Evolutionary conservation across 35 echinoderm and acorn worm genomes (phyloP).

Genomic region (Heliocidaris tuberculata): DNA sequence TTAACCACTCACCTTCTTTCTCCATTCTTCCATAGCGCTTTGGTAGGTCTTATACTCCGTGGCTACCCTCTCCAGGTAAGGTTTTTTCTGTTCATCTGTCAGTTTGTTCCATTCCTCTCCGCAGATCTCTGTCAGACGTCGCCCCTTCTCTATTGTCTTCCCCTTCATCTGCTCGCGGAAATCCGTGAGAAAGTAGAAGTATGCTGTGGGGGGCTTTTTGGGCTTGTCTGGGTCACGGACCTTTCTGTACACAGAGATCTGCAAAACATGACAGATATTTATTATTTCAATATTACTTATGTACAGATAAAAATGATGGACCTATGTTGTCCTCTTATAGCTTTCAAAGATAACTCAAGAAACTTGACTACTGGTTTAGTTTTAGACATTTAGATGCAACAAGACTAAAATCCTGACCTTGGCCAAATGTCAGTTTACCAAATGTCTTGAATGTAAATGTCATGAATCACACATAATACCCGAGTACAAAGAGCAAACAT

Average conservation of each 20-base stretch:
- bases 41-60: slow-evolving; percentile 92
- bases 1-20: slow-evolving; percentile 64
- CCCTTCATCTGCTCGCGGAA: slow-evolving; percentile 91
- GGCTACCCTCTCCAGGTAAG: slow-evolving; percentile 89
- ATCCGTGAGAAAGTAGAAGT: slow-evolving; percentile 94
- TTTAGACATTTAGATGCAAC: too few relatives aligned
- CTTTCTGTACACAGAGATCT: slow-evolving; percentile 89
- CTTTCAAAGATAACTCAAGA: too few relatives aligned
- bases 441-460: too few relatives aligned
- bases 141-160: slow-evolving; percentile 84
- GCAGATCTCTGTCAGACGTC: slow-evolving; percentile 86
- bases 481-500: too few relatives aligned
- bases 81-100: slow-evolving; percentile 94
- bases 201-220: slow-evolving; percentile 95
- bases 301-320: background rate
- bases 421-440: too few relatives aligned
- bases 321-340: too few relatives aligned
- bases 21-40: slow-evolving; percentile 83
- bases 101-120: slow-evolving; percentile 96
- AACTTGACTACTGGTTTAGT: too few relatives aligned
- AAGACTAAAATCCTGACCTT: too few relatives aligned
- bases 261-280: background rate
- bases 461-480: too few relatives aligned
- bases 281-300: background rate
- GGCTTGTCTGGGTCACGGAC: slow-evolving; percentile 97